phyloP scores from a whole-genome alignment of 2,888 invertebrate species.

The Catocala nupta region DNA sequence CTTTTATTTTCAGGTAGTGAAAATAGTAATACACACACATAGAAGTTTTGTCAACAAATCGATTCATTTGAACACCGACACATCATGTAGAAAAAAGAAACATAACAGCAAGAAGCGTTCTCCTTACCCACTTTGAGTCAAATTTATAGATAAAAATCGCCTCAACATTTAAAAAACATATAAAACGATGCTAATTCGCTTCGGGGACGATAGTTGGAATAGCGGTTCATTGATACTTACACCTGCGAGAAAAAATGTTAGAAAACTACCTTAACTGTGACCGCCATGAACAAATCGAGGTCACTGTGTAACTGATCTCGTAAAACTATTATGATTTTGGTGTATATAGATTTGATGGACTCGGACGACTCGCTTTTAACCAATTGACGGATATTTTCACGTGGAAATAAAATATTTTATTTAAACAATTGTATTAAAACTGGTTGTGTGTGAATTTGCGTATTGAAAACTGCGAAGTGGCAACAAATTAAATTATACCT shows the following conservation, averaged over 20 bases:
- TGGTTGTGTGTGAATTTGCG: too few relatives aligned
- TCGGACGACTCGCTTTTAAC: neutral
- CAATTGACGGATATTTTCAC: too few relatives aligned
- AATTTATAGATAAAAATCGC: slow-evolving; percentile 7
- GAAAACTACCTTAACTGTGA: slow-evolving; percentile 37
- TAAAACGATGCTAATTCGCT: slow-evolving; percentile 41
- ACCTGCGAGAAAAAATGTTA: slow-evolving; percentile 53
- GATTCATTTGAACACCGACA: too few relatives aligned
- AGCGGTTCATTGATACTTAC: slow-evolving; percentile 61
- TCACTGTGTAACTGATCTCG: slow-evolving; percentile 35
- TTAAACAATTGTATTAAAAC: too few relatives aligned
- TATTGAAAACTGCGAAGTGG: too few relatives aligned
- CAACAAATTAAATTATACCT: too few relatives aligned
- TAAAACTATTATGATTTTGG: slow-evolving; percentile 1
- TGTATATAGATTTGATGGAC: neutral
- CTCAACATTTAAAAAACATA: slow-evolving; percentile 30
- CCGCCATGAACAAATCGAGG: slow-evolving; percentile 36
- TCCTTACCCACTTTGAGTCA: slow-evolving; percentile 17
- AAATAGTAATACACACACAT: too few relatives aligned
- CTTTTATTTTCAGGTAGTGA: too few relatives aligned
- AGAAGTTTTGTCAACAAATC: too few relatives aligned
- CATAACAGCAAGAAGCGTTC: neutral
- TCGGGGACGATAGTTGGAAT: slow-evolving; percentile 55
- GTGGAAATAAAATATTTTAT: too few relatives aligned
- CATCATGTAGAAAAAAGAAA: too few relatives aligned